Evolutionary conservation across 2,888 invertebrate species (phyloP).

Genomic region (Coecobrya sp.): DNA sequence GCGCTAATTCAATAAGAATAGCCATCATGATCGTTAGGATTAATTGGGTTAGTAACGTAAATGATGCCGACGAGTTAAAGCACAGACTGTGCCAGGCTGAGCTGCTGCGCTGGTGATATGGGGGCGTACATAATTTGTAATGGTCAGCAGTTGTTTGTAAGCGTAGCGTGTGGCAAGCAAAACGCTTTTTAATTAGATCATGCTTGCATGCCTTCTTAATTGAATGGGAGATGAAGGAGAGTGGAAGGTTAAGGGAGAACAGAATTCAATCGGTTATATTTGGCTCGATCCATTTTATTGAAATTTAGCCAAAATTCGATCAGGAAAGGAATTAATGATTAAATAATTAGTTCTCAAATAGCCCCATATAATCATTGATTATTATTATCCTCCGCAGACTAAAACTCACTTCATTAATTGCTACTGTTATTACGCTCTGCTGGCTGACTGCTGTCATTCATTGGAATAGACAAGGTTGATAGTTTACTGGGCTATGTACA

Average conservation of each 20-base stretch:
- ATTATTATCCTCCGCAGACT: background rate
- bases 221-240: background rate
- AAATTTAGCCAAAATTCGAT: constrained; percentile 30
- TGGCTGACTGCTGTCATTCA: background rate
- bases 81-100: background rate
- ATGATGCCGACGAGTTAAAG: constrained; percentile 11
- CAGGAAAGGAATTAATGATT: constrained; percentile 6
- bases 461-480: too few species aligned
- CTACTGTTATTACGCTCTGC: background rate
- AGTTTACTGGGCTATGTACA: too few species aligned
- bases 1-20: constrained; percentile 47
- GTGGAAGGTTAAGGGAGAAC: background rate
- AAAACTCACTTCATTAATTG: background rate
- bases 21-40: constrained; percentile 13
- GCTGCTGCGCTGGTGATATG: background rate
- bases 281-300: background rate
- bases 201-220: constrained; percentile 40
- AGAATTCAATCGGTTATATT: background rate
- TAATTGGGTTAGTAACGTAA: constrained; percentile 36
- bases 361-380: background rate
- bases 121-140: constrained; percentile 24
- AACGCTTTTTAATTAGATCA: constrained; percentile 37
- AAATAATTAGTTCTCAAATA: constrained; percentile 17
- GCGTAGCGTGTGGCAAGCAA: constrained; percentile 19
- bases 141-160: constrained; percentile 18